These are phyloP conservation scores for Epirrita christyi DNA, from an alignment of 2,888 invertebrate species.

Conservation along the genomic window DNA sequence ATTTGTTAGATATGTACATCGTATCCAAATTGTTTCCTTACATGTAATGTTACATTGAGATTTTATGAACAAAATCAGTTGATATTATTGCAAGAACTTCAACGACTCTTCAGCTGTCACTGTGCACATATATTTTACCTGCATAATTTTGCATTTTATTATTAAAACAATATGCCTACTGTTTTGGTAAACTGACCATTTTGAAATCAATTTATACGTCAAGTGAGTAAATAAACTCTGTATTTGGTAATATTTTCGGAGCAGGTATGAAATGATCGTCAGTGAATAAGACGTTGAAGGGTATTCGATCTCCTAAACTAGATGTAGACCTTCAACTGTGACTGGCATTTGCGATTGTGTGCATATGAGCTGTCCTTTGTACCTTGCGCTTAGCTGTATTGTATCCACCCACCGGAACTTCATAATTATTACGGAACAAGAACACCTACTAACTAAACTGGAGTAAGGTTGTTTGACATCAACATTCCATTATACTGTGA, in stretches of 20 bases:
- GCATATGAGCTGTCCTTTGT: slow-evolving; percentile 57
- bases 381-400: slow-evolving; percentile 38
- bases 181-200: slow-evolving; percentile 31
- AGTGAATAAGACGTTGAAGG: slow-evolving; percentile 38
- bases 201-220: slow-evolving; percentile 44
- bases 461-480: slow-evolving; percentile 67
- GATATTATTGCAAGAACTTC: too few relatives aligned
- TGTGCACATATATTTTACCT: slow-evolving; percentile 8
- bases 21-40: too few relatives aligned
- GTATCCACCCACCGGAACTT: slow-evolving; percentile 69
- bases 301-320: slow-evolving; percentile 42
- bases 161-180: slow-evolving; percentile 32
- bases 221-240: slow-evolving; percentile 40
- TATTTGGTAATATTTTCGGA: slow-evolving; percentile 36
- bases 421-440: slow-evolving; percentile 56
- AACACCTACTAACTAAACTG: slow-evolving; percentile 63
- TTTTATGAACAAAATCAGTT: neutral
- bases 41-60: neutral
- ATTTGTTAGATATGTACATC: slow-evolving; percentile 3
- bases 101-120: slow-evolving; percentile 2
- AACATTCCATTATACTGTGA: slow-evolving; percentile 55
- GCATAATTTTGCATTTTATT: slow-evolving; percentile 25
- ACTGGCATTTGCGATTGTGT: slow-evolving; percentile 68
- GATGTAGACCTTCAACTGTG: slow-evolving; percentile 43
- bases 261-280: slow-evolving; percentile 21